phyloP scores from a whole-genome alignment of 2,797 vertebrate genomes.

The Pampus argenteus region DNA sequence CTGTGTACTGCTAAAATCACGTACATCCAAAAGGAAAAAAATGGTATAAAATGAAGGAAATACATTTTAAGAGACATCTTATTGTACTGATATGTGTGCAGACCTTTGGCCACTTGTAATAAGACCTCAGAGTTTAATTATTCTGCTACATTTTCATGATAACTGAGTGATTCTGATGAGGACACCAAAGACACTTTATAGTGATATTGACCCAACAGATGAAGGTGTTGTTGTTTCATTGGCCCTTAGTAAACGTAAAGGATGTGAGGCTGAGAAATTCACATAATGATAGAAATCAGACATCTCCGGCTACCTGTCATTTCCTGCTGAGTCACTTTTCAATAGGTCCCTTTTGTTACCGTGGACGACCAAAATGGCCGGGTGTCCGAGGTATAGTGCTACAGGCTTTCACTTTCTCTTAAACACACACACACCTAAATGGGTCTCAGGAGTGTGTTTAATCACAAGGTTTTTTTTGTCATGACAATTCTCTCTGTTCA shows the following conservation, averaged over 20 bases:
- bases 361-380: constrained; percentile 13
- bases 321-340: constrained; percentile 68
- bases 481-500: not conserved
- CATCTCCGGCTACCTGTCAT: constrained; percentile 31
- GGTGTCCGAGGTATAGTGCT: not conserved
- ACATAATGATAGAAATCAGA: constrained; percentile 10
- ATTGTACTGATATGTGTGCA: no score
- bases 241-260: not conserved
- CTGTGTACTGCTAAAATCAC: no score
- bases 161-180: no score
- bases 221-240: no score
- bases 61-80: no score
- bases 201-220: no score
- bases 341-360: constrained; percentile 26
- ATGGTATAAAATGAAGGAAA: no score
- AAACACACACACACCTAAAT: not conserved
- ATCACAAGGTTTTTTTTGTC: not conserved
- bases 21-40: no score
- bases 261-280: not conserved
- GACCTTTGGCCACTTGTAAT: no score
- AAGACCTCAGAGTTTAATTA: no score
- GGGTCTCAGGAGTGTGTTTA: not conserved
- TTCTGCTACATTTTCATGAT: no score
- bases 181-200: no score
- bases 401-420: not conserved